A percentile compares a stretch with the other conserved stretches of the same genome.
Evolutionary conservation across 2,113 vertebrate species (phyloP).

Genomic region (Tretioscincus oriximinensis): DNA sequence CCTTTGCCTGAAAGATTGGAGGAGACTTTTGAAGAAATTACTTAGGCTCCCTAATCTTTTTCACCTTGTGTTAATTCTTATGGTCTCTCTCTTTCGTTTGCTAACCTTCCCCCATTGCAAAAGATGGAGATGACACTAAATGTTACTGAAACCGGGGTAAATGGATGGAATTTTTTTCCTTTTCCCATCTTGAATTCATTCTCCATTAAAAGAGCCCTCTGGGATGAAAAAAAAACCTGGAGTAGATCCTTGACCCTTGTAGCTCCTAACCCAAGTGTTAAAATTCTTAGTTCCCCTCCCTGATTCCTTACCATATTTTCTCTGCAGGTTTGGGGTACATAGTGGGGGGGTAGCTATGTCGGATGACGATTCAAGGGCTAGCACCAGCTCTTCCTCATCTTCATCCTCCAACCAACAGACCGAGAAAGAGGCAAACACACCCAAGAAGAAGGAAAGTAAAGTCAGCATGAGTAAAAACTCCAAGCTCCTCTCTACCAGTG

Average conservation of each 20-base stretch:
- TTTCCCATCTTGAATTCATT: not conserved
- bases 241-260: slow-evolving; percentile 16
- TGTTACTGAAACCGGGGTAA: slow-evolving; percentile 17
- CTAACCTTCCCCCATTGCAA: not conserved
- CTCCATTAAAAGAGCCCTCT: not conserved
- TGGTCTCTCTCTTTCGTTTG: not conserved
- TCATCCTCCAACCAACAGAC: slow-evolving; percentile 86
- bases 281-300: slow-evolving; percentile 58
- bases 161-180: not conserved
- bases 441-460: slow-evolving; percentile 94
- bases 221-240: slow-evolving; percentile 38
- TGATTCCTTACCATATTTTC: slow-evolving; percentile 66
- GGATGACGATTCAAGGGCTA: slow-evolving; percentile 98
- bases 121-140: slow-evolving; percentile 40
- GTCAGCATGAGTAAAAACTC: slow-evolving; percentile 98
- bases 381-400: slow-evolving; percentile 92
- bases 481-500: slow-evolving; percentile 95
- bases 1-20: slow-evolving; percentile 42
- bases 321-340: slow-evolving; percentile 76
- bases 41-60: slow-evolving; percentile 45
- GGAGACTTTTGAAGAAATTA: slow-evolving; percentile 54
- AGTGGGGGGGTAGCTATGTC: slow-evolving; percentile 90
- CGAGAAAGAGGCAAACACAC: slow-evolving; percentile 79
- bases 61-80: slow-evolving; percentile 21
- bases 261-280: slow-evolving; percentile 40